Base-by-base conservation (phyloP, 2,113 vertebrate species). In the Apus apus region DNA sequence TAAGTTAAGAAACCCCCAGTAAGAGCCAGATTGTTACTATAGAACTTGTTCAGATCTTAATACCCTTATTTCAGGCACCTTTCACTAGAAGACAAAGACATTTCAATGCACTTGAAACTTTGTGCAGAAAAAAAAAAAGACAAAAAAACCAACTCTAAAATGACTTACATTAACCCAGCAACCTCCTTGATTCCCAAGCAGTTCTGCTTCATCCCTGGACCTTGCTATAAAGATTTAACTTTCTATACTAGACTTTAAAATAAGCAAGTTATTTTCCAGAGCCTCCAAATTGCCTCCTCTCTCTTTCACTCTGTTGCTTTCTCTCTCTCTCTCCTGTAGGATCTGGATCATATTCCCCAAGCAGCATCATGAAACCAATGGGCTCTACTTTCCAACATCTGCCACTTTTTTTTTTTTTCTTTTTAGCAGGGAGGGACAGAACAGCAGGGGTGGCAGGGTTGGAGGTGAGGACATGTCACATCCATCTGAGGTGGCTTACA, bases 341-440 rank as follows among this genome's bases (percentile, higher is more conserved):
- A 60, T 80, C 85, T 57, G 91, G 94, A 87, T 97, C 94, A 32
- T 45, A 57, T 97, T 97, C 95, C 96, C 90, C 26, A 60, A 60
- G 94, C 22, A 0, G 94, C 85, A 58, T 6, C 93, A 80, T 20
- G 48, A 93, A 94, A 72, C 89, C 65, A 95, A 92, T 2, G 72
- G 94, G 75, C 62, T 83, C 29, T 38, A 36, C 84, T 96, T 86
- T 16, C 87, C 93, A 95, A 67, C 96, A 97, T 96, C 97, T 97
- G 97, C 91, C 36, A 5, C 82, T 56, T 43, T 43, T 8, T 43
- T 34, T 1, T 23, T 57, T 82, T 21, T 76, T 54, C 38, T 61
- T 51, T 46, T 6, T 2, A 68, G 78, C 38, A 27, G 65, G 54
- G 78, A 43, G 57, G 50, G 58, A 75, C 17, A 34, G 84, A 48